Conservation (phyloP, 2,888 invertebrate genomes). For the Ochropleura plecta region DNA sequence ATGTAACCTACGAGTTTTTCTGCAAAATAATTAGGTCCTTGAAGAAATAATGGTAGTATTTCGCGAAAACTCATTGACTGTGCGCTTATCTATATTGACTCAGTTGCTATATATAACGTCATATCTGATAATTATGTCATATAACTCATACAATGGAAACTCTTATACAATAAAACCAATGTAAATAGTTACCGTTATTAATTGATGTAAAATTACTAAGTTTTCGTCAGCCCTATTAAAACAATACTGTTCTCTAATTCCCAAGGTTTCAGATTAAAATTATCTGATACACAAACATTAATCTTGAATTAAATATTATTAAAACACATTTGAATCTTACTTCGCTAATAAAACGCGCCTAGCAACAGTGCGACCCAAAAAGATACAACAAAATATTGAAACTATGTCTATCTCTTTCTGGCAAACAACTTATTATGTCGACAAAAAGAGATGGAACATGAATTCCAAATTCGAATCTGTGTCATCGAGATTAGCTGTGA, state of each 20-base stretch:
- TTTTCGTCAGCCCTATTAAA: conserved; percentile 48
- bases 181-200: neutral
- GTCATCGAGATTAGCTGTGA: conserved; percentile 23
- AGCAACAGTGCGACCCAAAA: conserved; percentile 47
- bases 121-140: conserved; percentile 20
- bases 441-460: conserved; percentile 38
- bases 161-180: neutral
- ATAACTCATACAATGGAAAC: conserved; percentile 1
- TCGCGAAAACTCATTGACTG: conserved; percentile 1
- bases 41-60: neutral
- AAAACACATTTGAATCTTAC: conserved; percentile 26
- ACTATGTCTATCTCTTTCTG: conserved; percentile 35
- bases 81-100: conserved; percentile 22
- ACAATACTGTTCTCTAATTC: conserved; percentile 32
- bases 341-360: conserved; percentile 24
- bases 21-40: neutral
- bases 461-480: conserved; percentile 25
- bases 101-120: conserved; percentile 9
- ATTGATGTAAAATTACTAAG: neutral
- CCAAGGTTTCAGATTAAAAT: conserved; percentile 57
- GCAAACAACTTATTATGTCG: neutral
- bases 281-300: conserved; percentile 45
- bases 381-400: conserved; percentile 20
- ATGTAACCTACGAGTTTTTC: neutral
- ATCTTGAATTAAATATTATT: conserved; percentile 35